These are phyloP conservation scores for Rhadinocentrus ornatus DNA, from an alignment of 2,797 vertebrate species.

Conservation along the genomic window DNA sequence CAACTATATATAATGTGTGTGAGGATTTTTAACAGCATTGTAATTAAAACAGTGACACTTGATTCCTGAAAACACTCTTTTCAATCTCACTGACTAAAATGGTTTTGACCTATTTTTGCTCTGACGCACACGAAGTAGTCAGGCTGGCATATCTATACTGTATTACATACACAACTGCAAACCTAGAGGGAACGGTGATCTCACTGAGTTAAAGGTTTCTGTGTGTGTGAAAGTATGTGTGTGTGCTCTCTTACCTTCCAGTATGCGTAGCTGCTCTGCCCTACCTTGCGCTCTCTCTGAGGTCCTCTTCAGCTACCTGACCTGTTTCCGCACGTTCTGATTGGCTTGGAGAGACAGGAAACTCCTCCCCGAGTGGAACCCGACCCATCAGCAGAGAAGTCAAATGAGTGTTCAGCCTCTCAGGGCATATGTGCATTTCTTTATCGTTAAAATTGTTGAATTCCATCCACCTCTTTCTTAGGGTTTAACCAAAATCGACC, in stretches of 20 bases:
- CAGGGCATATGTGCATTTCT: constrained; percentile 3
- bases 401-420: constrained; percentile 39
- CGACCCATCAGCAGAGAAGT: constrained; percentile 47
- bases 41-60: constrained; percentile 15
- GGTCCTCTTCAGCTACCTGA: constrained; percentile 80
- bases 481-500: background rate
- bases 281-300: constrained; percentile 72
- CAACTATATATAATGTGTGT: background rate
- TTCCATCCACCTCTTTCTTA: constrained; percentile 25
- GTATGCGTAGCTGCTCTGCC: constrained; percentile 65
- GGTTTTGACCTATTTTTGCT: constrained; percentile 70
- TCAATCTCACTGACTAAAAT: constrained; percentile 63
- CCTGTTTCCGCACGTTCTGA: constrained; percentile 72
- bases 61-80: constrained; percentile 41
- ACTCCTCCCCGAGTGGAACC: constrained; percentile 68
- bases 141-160: constrained; percentile 15
- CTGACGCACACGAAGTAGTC: constrained; percentile 25
- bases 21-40: background rate
- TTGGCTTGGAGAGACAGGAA: constrained; percentile 59
- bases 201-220: constrained; percentile 47
- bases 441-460: background rate
- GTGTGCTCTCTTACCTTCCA: constrained; percentile 74
- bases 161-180: constrained; percentile 18
- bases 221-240: constrained; percentile 37
- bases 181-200: constrained; percentile 24